Conservation (phyloP, 2,797 vertebrate species). For the Eulemur albifrons region DNA sequence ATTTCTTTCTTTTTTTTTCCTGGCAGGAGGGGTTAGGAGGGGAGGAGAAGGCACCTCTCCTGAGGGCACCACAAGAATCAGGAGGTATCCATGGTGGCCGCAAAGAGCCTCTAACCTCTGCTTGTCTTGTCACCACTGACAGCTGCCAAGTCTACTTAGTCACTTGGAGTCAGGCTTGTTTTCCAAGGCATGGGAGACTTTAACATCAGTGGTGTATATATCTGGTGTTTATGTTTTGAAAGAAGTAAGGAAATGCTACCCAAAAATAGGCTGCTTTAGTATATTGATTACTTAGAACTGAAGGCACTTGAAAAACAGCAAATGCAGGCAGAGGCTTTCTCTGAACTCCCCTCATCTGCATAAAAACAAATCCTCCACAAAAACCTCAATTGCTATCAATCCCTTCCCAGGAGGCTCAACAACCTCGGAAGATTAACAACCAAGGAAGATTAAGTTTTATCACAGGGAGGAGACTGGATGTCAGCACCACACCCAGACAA, state of each 20-base stretch:
- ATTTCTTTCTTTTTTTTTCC: background rate
- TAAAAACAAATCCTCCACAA: background rate
- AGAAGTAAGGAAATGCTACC: background rate
- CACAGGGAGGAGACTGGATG: too few species aligned
- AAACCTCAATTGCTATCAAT: background rate
- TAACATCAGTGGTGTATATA: background rate
- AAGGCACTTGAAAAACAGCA: background rate
- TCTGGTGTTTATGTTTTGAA: background rate
- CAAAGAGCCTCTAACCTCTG: background rate
- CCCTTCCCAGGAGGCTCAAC: background rate
- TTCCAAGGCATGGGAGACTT: background rate
- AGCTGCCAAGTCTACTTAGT: background rate
- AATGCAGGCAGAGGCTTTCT: background rate
- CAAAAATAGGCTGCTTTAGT: background rate
- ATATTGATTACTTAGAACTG: background rate
- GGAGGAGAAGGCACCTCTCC: background rate
- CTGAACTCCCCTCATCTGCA: background rate
- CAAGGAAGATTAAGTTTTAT: background rate
- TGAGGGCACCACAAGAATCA: background rate
- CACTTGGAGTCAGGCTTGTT: background rate
- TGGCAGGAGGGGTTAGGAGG: background rate
- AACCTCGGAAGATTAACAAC: background rate
- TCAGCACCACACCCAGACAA: too few species aligned
- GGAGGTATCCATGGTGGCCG: background rate
- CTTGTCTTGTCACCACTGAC: background rate